Conservation (phyloP, 2,113 vertebrate species). For the Gila orcuttii region DNA sequence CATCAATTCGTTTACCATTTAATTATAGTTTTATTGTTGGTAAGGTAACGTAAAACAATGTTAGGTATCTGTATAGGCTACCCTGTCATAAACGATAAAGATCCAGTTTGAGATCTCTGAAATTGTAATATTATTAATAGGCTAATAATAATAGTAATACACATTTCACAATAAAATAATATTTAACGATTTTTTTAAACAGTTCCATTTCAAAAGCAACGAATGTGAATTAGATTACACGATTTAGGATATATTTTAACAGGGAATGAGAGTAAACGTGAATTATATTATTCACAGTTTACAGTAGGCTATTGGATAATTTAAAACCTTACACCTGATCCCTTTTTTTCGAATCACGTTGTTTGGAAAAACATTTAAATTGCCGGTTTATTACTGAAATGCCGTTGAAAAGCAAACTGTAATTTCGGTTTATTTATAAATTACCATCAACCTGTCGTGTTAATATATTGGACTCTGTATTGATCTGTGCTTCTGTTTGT, state of each 20-base stretch:
- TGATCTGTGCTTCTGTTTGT: slow-evolving; percentile 86
- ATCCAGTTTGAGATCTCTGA: not conserved
- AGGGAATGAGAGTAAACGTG: not conserved
- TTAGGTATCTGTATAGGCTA: not conserved
- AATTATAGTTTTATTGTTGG: not conserved
- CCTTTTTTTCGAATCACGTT: not conserved
- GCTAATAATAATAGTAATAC: not conserved
- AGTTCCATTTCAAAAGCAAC: not conserved
- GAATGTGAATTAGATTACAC: not conserved
- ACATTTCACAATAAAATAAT: not conserved
- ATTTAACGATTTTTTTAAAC: not conserved
- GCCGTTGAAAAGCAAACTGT: not conserved
- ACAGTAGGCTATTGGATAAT: not conserved
- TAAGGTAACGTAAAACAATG: not conserved
- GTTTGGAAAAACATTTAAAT: not conserved
- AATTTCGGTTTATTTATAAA: not conserved
- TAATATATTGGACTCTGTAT: slow-evolving; percentile 73
- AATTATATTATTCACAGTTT: not conserved
- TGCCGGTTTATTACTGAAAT: not conserved
- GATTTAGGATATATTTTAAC: not conserved
- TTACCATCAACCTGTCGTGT: not conserved
- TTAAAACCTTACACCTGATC: not conserved
- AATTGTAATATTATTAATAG: not conserved
- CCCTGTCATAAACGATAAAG: not conserved
- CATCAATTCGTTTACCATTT: not conserved